These are phyloP conservation scores for Brachionus manjavacas DNA, from an alignment of 1,140 invertebrate genomes.

Conservation along the genomic window DNA sequence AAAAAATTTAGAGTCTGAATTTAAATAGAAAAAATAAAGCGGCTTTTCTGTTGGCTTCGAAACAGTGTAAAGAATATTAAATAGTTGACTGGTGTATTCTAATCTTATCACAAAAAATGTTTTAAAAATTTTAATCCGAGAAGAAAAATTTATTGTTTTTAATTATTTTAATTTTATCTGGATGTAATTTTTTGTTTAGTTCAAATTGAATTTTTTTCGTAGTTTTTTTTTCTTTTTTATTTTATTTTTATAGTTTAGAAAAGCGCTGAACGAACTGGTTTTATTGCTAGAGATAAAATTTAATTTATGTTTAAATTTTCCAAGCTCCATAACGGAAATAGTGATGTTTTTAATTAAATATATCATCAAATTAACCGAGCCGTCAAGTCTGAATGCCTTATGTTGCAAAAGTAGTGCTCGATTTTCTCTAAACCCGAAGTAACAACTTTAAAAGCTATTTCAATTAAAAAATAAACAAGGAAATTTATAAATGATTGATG, in stretches of 20 bases:
- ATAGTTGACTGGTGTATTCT: background rate
- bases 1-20: background rate
- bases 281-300: background rate
- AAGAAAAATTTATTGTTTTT: constrained; percentile 33
- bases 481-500: constrained; percentile 27
- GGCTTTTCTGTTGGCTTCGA: background rate
- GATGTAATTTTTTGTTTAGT: constrained; percentile 31
- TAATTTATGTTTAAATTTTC: constrained; percentile 3
- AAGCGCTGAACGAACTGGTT: constrained; percentile 23
- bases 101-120: background rate
- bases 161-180: constrained; percentile 39
- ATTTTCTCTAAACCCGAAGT: constrained; percentile 2
- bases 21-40: background rate
- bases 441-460: constrained; percentile 1
- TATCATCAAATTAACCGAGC: background rate
- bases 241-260: background rate
- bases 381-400: background rate
- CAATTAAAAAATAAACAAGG: constrained; percentile 33
- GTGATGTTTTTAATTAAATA: constrained; percentile 15
- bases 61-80: background rate
- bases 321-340: constrained; percentile 8
- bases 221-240: background rate
- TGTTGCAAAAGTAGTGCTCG: background rate
- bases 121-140: background rate
- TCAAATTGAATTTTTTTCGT: background rate